Percentiles rank a stretch among this genome's conserved stretches.
phyloP scores from a whole-genome alignment of 2,113 vertebrate genomes.

The Dromiciops gliroides region DNA sequence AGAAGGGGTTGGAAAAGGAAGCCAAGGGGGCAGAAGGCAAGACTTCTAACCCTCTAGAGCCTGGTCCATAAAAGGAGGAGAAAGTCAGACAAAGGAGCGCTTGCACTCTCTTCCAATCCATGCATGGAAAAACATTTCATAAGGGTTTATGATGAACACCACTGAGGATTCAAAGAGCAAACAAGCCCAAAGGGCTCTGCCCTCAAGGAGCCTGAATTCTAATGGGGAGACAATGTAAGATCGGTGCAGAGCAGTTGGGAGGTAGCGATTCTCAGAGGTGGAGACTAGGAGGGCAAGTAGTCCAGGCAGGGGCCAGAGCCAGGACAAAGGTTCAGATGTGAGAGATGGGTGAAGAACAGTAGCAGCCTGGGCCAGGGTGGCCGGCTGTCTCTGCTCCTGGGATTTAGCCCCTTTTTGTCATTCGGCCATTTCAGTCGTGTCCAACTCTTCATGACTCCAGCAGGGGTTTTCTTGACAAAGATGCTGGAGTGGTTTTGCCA shows the following conservation, averaged over 20 bases:
- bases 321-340: not conserved
- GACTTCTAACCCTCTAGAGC: not conserved
- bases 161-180: not conserved
- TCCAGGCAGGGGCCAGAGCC: not conserved
- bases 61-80: not conserved
- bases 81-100: accelerated
- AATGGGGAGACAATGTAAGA: too few species aligned
- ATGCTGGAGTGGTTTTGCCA: not conserved
- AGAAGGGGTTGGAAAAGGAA: not conserved
- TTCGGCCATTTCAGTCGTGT: not conserved
- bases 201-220: too few species aligned
- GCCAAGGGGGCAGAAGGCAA: not conserved
- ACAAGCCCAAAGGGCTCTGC: not conserved
- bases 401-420: not conserved
- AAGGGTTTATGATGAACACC: not conserved
- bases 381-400: not conserved
- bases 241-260: not conserved
- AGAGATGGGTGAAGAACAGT: not conserved
- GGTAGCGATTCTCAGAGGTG: not conserved
- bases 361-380: not conserved
- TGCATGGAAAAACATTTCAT: not conserved
- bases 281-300: not conserved
- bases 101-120: not conserved
- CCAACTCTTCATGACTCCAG: not conserved
- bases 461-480: not conserved